Evolutionary conservation across 2,113 vertebrate genomes (phyloP).

Genomic region (Deroptyus accipitrinus): DNA sequence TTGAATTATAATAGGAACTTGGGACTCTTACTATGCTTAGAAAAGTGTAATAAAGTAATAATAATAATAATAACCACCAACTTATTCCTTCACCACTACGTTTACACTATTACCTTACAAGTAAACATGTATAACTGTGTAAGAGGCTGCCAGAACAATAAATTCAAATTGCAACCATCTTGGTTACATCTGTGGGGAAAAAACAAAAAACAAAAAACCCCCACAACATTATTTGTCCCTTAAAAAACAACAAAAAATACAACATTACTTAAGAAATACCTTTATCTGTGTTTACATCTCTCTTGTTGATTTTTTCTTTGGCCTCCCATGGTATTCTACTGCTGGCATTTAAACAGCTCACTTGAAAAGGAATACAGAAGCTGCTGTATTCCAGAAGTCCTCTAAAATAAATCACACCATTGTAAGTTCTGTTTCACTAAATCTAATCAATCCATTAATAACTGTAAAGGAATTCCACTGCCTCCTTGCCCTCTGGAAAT

Average conservation of each 20-base stretch:
- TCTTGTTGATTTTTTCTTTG: not conserved
- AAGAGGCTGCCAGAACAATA: not conserved
- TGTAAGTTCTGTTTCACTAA: not conserved
- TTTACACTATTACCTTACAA: not conserved
- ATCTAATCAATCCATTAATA: not conserved
- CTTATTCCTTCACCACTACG: not conserved
- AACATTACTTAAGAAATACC: not conserved
- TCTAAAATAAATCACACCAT: conserved; percentile 40
- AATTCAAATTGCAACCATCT: not conserved
- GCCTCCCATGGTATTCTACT: not conserved
- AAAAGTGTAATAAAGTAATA: not conserved
- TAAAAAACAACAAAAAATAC: not conserved
- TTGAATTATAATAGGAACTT: not conserved
- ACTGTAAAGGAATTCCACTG: not conserved
- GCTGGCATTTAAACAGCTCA: conserved; percentile 35
- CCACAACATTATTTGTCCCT: not conserved
- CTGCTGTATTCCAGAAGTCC: conserved; percentile 62
- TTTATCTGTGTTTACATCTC: not conserved
- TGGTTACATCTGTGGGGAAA: not conserved
- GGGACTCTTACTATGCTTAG: not conserved
- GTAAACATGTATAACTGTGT: not conserved
- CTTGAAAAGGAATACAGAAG: conserved; percentile 53
- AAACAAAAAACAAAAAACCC: not conserved
- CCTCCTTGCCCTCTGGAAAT: not conserved
- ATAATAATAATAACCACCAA: not conserved